Base-by-base conservation (phyloP, 1,140 invertebrate species). In the Thalassaphorura encarpata region DNA sequence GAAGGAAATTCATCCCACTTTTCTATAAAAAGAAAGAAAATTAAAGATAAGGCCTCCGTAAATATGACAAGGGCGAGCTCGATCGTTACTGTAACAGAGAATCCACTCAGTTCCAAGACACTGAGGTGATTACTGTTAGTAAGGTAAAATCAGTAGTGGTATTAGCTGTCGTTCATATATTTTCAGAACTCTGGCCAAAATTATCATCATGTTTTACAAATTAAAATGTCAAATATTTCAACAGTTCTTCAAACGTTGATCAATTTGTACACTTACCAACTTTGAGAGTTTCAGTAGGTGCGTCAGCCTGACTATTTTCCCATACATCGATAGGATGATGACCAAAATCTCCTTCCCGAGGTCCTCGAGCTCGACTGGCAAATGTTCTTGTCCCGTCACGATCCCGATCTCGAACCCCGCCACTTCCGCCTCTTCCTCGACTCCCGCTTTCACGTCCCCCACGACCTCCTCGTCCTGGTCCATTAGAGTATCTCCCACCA, bases 371-470 rank as follows among this genome's bases (percentile, higher is more conserved):
- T 29, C 63, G 49, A 28, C 56, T 60, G n/a, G 60, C 54, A 54
- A 65, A 65, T 29, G 60, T 64, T 27, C 63, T 39, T 6, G 49
- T 16, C 11, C 50, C 54, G 18, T 56, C 56, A 42, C 63, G 28
- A 39, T 21, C 61, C 54, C 16, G 27, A 24, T 15, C 55, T 28
- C 55, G 42, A 18, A 52, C 51, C 21, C 53, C 53, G 13, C 58
- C 53, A 11, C 63, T 50, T 43, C 77, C 68, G 27, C 76, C 79
- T 48, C 80, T 73, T 36, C 81, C 76, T 59, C 79, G 69, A 15
- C 78, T 75, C 16, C 75, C 73, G 46, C 80, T 73, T 36, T 81
- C 76, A 58, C 79, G 69, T 16, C 78, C 75, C 16, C 75, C 73
- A 54, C 79, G 78, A 24, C 79, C 68, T 45, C 81, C 76, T 63